A percentile compares a stretch with the other conserved stretches of the same genome.
Evolutionary conservation across 1,140 invertebrate genomes (phyloP).

Genomic region (Octopus bimaculoides): DNA sequence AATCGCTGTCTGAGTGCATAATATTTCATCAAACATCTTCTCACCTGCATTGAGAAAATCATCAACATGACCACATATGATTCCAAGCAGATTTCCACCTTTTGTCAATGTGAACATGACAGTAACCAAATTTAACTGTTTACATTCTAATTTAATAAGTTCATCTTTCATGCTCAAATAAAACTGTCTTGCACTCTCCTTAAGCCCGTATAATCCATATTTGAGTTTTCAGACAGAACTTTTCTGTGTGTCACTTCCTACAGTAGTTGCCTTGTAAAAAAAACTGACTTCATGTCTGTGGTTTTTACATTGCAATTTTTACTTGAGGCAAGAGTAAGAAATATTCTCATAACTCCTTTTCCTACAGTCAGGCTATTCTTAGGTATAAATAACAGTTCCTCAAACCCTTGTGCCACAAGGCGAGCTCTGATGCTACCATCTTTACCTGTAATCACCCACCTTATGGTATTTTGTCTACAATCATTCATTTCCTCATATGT

Average conservation of each 20-base stretch:
- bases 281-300: no score
- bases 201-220: constrained; percentile 24
- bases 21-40: constrained; percentile 18
- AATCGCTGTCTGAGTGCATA: constrained; percentile 22
- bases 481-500: constrained; percentile 25
- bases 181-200: constrained; percentile 22
- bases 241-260: background rate
- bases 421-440: constrained; percentile 21
- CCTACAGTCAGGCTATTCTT: constrained; percentile 26
- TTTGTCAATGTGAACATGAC: background rate
- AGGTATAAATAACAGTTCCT: constrained; percentile 22
- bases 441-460: constrained; percentile 27
- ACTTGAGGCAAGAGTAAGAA: no score
- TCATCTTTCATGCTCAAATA: background rate
- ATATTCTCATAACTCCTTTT: constrained; percentile 23
- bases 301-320: no score
- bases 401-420: constrained; percentile 21
- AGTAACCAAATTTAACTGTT: background rate
- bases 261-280: background rate
- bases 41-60: background rate
- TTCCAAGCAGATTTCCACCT: background rate
- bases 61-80: background rate
- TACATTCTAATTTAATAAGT: background rate
- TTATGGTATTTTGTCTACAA: constrained; percentile 17
- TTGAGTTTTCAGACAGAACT: constrained; percentile 21